phyloP scores from a whole-genome alignment of 2,888 invertebrate genomes.

The Siphlonurus alternatus region DNA sequence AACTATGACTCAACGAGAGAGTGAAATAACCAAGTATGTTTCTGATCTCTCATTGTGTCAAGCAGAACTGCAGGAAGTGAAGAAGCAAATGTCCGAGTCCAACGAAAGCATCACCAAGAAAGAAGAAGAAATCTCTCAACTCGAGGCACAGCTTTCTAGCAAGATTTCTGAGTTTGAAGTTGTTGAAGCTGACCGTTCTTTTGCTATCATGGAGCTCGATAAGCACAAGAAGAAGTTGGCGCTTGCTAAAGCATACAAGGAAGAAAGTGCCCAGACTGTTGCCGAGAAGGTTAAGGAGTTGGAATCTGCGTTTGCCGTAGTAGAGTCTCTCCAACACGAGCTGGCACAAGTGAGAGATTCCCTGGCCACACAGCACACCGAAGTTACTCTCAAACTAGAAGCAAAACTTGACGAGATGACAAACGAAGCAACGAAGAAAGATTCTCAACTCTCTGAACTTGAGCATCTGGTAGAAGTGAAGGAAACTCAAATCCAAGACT shows the following conservation, averaged over 20 bases:
- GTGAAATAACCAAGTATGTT: too few relatives aligned
- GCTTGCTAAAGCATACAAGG: too few relatives aligned
- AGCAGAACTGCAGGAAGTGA: neutral
- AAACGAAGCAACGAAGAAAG: neutral
- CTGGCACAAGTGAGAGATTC: neutral
- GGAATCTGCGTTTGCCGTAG: too few relatives aligned
- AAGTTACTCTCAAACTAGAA: neutral
- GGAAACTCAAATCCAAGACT: too few relatives aligned
- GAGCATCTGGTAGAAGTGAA: too few relatives aligned
- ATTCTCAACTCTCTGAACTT: neutral
- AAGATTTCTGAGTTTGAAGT: neutral
- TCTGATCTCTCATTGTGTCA: neutral
- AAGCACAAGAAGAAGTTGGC: neutral
- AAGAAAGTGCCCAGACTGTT: too few relatives aligned
- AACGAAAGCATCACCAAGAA: neutral
- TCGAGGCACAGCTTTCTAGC: neutral
- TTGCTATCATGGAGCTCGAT: neutral
- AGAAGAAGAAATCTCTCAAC: neutral
- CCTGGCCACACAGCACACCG: neutral
- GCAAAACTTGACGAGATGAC: neutral
- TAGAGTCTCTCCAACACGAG: neutral
- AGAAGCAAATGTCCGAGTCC: neutral
- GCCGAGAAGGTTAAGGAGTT: too few relatives aligned
- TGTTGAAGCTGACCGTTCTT: neutral
- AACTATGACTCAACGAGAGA: neutral